A percentile compares a stretch with the other conserved stretches of the same genome.
Evolutionary conservation across 2,113 vertebrate genomes (phyloP).

Genomic region (Enhydra lutris): DNA sequence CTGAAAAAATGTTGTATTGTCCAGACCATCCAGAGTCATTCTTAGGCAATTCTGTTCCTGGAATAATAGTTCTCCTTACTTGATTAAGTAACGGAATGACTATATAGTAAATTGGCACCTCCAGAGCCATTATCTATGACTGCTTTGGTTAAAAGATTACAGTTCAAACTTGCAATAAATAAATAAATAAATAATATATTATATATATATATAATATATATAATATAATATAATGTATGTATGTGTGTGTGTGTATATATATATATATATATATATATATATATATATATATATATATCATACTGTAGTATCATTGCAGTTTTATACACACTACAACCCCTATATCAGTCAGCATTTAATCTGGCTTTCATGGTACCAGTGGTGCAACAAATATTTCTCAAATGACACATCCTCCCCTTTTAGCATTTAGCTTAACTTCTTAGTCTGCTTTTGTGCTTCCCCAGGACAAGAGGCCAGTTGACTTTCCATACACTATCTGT

Average conservation of each 20-base stretch:
- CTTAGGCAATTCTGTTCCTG: not conserved
- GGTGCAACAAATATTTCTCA: not conserved
- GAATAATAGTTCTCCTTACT: not conserved
- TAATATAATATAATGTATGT: no score
- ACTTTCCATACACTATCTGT: not conserved
- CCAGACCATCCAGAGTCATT: not conserved
- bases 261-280: no score
- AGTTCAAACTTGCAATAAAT: not conserved
- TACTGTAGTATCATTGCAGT: fast-evolving
- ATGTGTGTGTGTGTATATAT: no score
- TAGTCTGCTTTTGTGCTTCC: not conserved
- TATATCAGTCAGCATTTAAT: not conserved
- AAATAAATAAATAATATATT: not conserved
- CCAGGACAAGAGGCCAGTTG: fast-evolving
- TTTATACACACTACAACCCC: not conserved
- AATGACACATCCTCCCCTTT: not conserved
- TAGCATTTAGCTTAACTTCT: not conserved
- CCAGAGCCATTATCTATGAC: not conserved
- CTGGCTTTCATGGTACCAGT: fast-evolving
- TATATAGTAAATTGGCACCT: not conserved
- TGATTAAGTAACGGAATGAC: not conserved
- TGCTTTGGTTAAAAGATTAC: not conserved
- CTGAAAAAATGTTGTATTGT: fast-evolving
- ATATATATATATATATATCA: no score
- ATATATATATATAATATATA: no score